These are phyloP conservation scores for Ptilonorhynchus violaceus DNA, from an alignment of 2,113 vertebrate genomes.

Conservation along the genomic window DNA sequence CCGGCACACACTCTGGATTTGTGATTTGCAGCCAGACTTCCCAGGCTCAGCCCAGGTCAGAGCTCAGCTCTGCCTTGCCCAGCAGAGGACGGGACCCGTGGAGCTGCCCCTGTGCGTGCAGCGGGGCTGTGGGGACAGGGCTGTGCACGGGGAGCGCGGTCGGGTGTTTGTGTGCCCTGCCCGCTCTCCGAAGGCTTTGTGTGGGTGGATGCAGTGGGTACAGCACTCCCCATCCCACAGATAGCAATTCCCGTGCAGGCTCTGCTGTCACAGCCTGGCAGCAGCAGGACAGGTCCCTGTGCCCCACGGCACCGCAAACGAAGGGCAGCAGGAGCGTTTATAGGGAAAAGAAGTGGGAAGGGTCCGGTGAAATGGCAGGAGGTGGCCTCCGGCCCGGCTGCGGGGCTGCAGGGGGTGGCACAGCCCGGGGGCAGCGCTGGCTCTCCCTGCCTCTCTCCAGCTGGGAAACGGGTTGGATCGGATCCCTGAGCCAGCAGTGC, in stretches of 20 bases:
- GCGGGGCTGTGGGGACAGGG: neutral
- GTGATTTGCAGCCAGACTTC: neutral
- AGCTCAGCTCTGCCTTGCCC: neutral
- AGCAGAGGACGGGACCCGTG: neutral
- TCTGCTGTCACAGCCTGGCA: neutral
- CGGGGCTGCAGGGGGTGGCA: neutral
- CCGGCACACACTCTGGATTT: neutral
- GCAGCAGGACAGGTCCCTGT: neutral
- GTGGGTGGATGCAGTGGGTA: neutral
- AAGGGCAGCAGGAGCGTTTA: neutral
- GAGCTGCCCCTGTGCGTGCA: neutral
- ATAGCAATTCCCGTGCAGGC: neutral
- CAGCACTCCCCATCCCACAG: neutral
- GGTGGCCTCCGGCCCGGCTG: neutral
- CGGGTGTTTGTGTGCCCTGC: neutral
- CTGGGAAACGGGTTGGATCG: rapidly evolving
- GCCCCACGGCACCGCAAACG: rapidly evolving
- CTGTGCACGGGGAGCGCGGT: neutral
- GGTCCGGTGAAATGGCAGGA: neutral
- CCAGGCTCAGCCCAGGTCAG: neutral
- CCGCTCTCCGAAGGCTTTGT: neutral
- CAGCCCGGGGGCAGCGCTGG: neutral
- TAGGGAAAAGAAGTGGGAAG: neutral
- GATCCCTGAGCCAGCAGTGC: neutral
- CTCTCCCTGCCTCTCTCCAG: neutral